A percentile compares a stretch with the other conserved stretches of the same genome.
Evolutionary conservation across 2,113 vertebrate species (phyloP).

Genomic region (Mesitornis unicolor): DNA sequence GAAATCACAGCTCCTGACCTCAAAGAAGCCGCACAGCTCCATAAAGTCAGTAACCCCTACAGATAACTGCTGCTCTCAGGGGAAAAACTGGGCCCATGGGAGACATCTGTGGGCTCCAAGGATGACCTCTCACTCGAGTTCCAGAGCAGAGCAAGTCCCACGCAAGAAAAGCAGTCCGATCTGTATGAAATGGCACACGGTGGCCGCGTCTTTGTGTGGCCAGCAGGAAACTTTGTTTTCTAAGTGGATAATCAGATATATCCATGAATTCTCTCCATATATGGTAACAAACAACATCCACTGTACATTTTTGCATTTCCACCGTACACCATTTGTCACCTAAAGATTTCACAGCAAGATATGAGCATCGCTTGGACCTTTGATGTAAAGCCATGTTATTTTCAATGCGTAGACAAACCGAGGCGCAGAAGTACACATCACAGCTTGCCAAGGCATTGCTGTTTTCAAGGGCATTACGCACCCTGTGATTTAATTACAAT

Average conservation of each 20-base stretch:
- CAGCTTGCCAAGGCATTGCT: background rate
- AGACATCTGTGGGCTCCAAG: background rate
- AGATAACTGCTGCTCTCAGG: background rate
- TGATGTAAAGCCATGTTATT: rapidly evolving
- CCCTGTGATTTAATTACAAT: background rate
- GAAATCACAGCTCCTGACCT: background rate
- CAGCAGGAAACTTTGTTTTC: background rate
- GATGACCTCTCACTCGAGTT: background rate
- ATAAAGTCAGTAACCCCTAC: background rate
- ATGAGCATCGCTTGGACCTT: background rate
- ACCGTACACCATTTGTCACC: background rate
- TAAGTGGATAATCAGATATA: background rate
- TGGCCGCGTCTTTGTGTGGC: rapidly evolving
- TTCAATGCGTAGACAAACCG: rapidly evolving
- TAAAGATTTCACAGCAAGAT: background rate
- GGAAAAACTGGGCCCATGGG: background rate
- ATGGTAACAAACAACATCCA: background rate
- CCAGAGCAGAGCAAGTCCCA: background rate
- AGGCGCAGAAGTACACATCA: background rate
- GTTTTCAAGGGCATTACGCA: background rate
- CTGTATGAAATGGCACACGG: background rate
- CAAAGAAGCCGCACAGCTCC: background rate
- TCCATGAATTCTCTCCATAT: background rate
- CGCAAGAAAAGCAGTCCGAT: background rate
- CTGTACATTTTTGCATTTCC: background rate